Base-by-base conservation (phyloP, 2,888 invertebrate genomes). In the Eupithecia abbreviata region DNA sequence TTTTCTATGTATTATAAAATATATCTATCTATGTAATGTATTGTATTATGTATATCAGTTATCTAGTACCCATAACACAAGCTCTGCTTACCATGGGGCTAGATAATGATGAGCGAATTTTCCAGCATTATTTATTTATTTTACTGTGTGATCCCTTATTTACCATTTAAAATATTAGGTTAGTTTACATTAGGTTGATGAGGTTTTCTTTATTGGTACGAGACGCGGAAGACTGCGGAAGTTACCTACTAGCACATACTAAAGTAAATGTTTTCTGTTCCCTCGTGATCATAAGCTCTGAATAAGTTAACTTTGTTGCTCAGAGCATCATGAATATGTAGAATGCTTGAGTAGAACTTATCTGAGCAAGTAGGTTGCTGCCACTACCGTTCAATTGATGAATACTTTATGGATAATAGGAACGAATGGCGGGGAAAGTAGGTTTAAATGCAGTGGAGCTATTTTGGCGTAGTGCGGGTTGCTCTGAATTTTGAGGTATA, bases 331-430 rank as follows among this genome's bases (percentile, higher is more conserved):
- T 66, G 42, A 66, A 66, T 42, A 42, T 15, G 30, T 66, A 42
- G 6, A 42, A 66, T 62, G 66, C 42, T 41, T 41, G 13, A 41
- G 65, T 30, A 65, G 41, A 13, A 65, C 30, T 62, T 42, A 42
- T 42, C 66, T 66, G 66, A 18, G 42, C 30, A 30, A 58, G 62
- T 30, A 66, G 66, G 66, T 66, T 66, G 30, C 12, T 30, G 62
- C 30, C 58, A 30, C 41, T 6, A 42, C 13, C 66, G 66, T 66
- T 30, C 12, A 6, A 15, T 18, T 42, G 4, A 66, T 66, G 66
- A 66, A 66, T 66, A 66, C 42, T 42, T 42, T 66, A 66, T 66
- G 42, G 42, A 66, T 41, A 66, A 66, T 7, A 6, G 66, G 42
- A 66, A 15, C 13, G 15, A 66, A 66, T 15, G 42, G 66, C 42